Base-by-base conservation (phyloP, 2,888 invertebrate species). In the Melieria omissa region DNA sequence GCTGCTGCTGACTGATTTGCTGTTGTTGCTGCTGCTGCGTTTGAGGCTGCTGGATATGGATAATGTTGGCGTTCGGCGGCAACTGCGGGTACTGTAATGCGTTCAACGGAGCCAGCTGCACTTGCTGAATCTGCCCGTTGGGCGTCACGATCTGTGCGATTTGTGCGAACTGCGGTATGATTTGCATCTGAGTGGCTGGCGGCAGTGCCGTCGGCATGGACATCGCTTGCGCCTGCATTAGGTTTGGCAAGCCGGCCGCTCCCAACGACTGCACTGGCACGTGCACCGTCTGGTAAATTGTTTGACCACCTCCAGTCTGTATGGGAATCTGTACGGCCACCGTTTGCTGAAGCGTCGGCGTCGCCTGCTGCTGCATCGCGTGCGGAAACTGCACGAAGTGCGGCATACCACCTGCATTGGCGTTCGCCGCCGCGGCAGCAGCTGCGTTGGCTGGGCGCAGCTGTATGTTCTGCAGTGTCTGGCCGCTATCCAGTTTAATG, bases 271-370 rank as follows among this genome's bases (percentile, higher is more conserved):
- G 97, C 16, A 97, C 90, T 0, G 98, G 98, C 80, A 98, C 92
- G 85, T 98, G 97, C 0, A 98, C 93, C 0, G 98, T 97, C 86
- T 98, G 98, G 86, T 96, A 95, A 73, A 98, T 93, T 0, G 98
- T 97, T 87, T 98, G 97, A 0, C 98, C 98, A 49, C 75, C 79
- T 54, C 80, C 83, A 0, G 86, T 85, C 70, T 86, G 86, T 60
- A 86, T 85, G 16, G 85, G 85, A 16, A 86, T 95, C 86, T 97
- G 97, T 5, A 97, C 95, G 0, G 96, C 95, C 66, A 96, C 95
- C 81, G 92, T 93, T 42, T 85, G 80, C 64, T 77, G 77, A 10
- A 76, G n/a, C 6, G 74, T 12, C 4, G 71, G 73, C 16, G 84
- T 73, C 4, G 80, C 73, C 14, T 72, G 75, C 9, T 74, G 77